Conservation (phyloP, 2,888 invertebrate species). For the Lamellibrachia satsuma region DNA sequence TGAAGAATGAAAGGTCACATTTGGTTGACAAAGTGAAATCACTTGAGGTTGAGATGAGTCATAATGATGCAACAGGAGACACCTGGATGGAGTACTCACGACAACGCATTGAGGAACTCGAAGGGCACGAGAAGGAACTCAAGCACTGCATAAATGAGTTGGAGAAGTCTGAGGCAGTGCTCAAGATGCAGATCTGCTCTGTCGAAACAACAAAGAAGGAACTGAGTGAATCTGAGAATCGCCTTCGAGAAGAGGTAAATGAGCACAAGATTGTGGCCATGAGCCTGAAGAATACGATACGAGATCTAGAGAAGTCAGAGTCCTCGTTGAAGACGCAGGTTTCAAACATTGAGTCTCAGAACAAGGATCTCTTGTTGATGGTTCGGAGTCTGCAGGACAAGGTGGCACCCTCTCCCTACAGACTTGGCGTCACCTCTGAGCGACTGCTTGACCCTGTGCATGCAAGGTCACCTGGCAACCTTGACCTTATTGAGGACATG, state of each 20-base stretch:
- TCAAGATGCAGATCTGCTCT: background rate
- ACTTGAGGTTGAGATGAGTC: background rate
- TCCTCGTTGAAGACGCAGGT: slow-evolving; percentile 37
- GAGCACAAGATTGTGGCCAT: background rate
- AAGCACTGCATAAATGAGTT: slow-evolving; percentile 43
- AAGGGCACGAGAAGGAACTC: slow-evolving; percentile 43
- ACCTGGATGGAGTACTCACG: background rate
- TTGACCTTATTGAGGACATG: slow-evolving; percentile 32
- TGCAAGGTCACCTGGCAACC: slow-evolving; percentile 22
- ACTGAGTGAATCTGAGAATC: slow-evolving; percentile 17
- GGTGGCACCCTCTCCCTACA: background rate
- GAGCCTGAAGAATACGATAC: slow-evolving; percentile 40
- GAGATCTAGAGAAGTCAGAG: slow-evolving; percentile 45
- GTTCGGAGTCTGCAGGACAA: background rate
- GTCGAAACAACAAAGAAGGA: background rate
- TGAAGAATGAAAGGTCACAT: background rate
- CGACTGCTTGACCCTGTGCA: slow-evolving; percentile 22
- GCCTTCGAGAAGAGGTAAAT: slow-evolving; percentile 18
- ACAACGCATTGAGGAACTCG: slow-evolving; percentile 50
- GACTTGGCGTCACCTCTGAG: slow-evolving; percentile 14
- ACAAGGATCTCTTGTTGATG: slow-evolving; percentile 40
- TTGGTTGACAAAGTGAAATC: background rate
- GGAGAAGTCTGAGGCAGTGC: slow-evolving; percentile 49
- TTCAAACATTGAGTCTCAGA: slow-evolving; percentile 51
- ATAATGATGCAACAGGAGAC: background rate